phyloP scores from a whole-genome alignment of 2,888 invertebrate genomes.

The Deladenus siricidicola region DNA sequence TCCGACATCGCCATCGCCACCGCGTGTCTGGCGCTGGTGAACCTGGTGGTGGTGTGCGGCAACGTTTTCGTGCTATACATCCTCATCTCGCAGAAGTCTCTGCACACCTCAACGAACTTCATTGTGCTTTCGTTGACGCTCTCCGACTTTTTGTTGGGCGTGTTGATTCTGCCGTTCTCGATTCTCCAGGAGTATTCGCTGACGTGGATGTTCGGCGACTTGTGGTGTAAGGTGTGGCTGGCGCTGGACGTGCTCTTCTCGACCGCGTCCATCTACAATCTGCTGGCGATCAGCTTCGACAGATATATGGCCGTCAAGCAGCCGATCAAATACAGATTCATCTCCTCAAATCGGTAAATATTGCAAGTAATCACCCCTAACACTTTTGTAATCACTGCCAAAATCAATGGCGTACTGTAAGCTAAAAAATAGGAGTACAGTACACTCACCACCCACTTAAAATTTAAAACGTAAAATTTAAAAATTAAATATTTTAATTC shows the following conservation, averaged over 20 bases:
- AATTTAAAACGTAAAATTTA: not conserved
- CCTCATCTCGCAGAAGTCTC: conserved; percentile 49
- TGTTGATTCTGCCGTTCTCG: conserved; percentile 88
- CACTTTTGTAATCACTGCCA: too few relatives aligned
- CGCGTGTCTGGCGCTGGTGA: conserved; percentile 28
- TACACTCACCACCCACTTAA: not conserved
- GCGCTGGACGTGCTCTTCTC: conserved; percentile 97
- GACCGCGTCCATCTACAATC: conserved; percentile 87
- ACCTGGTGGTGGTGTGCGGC: conserved; percentile 47
- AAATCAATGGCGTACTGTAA: too few relatives aligned
- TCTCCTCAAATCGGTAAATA: conserved; percentile 59
- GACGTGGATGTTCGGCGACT: conserved; percentile 90
- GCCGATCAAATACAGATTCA: conserved; percentile 84
- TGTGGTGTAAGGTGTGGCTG: conserved; percentile 91
- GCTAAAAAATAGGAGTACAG: not conserved
- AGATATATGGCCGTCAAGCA: conserved; percentile 86
- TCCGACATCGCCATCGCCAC: conserved; percentile 1
- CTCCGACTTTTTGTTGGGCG: conserved; percentile 86
- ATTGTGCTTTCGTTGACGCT: conserved; percentile 93
- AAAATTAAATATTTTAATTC: not conserved
- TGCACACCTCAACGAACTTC: conserved; percentile 87
- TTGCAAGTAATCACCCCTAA: not conserved
- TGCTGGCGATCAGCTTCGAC: conserved; percentile 84
- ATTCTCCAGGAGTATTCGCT: conserved; percentile 64
- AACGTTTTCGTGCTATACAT: conserved; percentile 50